These are phyloP conservation scores for Copsychus sechellarum DNA, from an alignment of 2,113 vertebrate genomes.

Conservation along the genomic window DNA sequence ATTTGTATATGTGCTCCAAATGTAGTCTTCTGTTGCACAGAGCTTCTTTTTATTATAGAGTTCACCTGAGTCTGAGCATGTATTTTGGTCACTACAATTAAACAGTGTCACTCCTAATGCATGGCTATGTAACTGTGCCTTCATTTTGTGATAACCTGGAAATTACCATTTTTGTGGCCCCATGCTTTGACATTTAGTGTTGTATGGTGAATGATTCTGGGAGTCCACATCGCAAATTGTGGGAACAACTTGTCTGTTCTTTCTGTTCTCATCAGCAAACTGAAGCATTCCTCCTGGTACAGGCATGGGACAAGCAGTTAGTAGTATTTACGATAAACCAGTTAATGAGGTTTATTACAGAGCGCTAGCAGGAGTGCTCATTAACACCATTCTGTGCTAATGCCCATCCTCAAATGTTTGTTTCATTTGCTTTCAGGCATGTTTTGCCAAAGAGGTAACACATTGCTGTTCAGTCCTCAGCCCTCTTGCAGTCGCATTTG, in stretches of 20 bases:
- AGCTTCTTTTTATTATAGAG: not conserved
- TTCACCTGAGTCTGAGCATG: not conserved
- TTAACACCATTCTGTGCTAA: not conserved
- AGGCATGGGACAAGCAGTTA: not conserved
- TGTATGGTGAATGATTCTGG: not conserved
- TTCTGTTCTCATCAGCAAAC: not conserved
- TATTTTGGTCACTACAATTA: not conserved
- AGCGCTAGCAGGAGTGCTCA: not conserved
- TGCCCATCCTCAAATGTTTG: not conserved
- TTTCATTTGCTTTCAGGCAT: not conserved
- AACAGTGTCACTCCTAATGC: not conserved
- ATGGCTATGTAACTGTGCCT: not conserved
- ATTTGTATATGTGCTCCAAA: not conserved
- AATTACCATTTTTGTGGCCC: not conserved
- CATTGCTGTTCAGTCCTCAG: not conserved
- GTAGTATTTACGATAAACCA: not conserved
- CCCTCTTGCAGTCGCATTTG: not conserved
- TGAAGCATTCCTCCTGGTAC: not conserved
- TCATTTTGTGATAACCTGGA: rapidly evolving
- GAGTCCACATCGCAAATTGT: not conserved
- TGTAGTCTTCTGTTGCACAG: not conserved
- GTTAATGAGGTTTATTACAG: not conserved
- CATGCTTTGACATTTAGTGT: not conserved
- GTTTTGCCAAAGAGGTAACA: not conserved
- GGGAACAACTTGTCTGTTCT: not conserved